Conservation (phyloP, 2,113 vertebrate genomes). For the Ceyx melanurus region DNA sequence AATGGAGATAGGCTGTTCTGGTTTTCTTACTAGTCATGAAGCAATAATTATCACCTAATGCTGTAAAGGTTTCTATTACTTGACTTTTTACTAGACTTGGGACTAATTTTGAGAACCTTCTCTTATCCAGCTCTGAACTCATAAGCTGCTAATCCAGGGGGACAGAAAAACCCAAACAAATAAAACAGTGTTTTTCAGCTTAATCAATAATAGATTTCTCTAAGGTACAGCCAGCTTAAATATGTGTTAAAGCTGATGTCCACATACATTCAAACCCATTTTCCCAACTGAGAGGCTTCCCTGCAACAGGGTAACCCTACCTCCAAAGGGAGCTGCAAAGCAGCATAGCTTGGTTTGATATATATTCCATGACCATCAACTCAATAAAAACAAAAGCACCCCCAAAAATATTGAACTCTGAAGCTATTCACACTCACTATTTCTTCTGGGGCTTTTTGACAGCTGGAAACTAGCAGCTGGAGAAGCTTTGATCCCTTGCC, state of each 20-base stretch:
- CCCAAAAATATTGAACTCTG: background rate
- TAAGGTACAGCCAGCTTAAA: background rate
- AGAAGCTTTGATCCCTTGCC: constrained; percentile 23
- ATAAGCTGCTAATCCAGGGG: background rate
- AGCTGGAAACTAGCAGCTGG: background rate
- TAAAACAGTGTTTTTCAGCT: background rate
- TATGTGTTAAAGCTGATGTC: background rate
- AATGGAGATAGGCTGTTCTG: background rate
- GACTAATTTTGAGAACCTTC: background rate
- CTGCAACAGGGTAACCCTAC: background rate
- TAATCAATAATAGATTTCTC: background rate
- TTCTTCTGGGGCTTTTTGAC: background rate
- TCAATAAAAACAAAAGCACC: background rate
- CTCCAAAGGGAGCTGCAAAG: background rate
- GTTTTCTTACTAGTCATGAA: background rate
- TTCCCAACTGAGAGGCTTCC: background rate
- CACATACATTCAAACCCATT: background rate
- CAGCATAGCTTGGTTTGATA: background rate
- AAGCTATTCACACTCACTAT: background rate
- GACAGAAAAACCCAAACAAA: background rate
- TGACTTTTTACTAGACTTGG: background rate
- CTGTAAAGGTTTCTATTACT: background rate
- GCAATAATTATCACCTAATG: background rate
- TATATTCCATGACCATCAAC: background rate
- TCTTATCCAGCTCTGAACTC: background rate